A percentile compares a stretch with the other conserved stretches of the same genome.
phyloP scores from a whole-genome alignment of 1,140 invertebrate genomes.

The Goniozus legneri region DNA sequence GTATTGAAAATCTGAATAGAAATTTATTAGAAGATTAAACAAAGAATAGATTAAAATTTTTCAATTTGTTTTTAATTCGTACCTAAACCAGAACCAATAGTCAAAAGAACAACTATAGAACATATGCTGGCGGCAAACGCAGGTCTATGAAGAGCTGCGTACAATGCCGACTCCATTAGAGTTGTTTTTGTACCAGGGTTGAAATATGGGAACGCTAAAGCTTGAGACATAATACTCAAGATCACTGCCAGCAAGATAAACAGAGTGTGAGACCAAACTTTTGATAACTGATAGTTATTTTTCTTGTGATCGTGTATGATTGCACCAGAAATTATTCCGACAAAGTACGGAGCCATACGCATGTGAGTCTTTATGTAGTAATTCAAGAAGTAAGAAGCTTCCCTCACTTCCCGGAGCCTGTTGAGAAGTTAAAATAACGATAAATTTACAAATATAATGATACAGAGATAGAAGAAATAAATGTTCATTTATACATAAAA shows the following conservation, averaged over 20 bases:
- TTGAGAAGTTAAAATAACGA: too few species aligned
- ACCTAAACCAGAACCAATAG: slow-evolving; percentile 31
- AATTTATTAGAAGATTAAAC: background rate
- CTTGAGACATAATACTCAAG: slow-evolving; percentile 17
- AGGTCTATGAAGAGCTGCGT: slow-evolving; percentile 25
- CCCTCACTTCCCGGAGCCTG: slow-evolving; percentile 19
- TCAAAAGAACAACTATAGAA: slow-evolving; percentile 23
- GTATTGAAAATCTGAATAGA: slow-evolving; percentile 28
- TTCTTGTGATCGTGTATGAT: slow-evolving; percentile 37
- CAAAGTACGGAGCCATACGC: slow-evolving; percentile 31
- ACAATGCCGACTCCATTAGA: slow-evolving; percentile 26
- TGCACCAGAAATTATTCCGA: slow-evolving; percentile 36
- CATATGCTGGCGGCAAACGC: slow-evolving; percentile 24
- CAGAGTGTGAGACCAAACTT: slow-evolving; percentile 32
- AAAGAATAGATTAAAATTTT: background rate
- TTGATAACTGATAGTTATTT: slow-evolving; percentile 31
- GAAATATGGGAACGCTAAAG: slow-evolving; percentile 20
- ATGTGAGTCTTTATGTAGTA: slow-evolving; percentile 40
- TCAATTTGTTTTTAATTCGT: slow-evolving; percentile 6
- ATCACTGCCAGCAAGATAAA: slow-evolving; percentile 24
- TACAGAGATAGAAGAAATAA: slow-evolving; percentile 9
- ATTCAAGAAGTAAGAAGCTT: slow-evolving; percentile 29
- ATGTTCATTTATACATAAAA: background rate
- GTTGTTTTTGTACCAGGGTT: slow-evolving; percentile 22
- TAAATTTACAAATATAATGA: slow-evolving; percentile 23